Conservation (phyloP, 2,113 vertebrate genomes). For the Pomatorhinus ruficollis region DNA sequence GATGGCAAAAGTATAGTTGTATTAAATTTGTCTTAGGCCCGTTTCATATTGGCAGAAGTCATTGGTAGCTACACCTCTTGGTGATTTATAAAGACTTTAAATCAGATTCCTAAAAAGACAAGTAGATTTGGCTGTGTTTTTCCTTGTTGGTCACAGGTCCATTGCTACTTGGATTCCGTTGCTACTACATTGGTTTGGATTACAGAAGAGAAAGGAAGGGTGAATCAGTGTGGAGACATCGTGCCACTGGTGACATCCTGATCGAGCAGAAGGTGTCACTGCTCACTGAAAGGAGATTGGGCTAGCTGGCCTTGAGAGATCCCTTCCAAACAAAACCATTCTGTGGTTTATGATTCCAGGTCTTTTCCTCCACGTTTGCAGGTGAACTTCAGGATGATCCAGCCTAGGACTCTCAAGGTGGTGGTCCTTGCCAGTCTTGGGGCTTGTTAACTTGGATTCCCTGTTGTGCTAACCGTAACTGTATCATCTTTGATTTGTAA, state of each 20-base stretch:
- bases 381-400: background rate
- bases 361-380: background rate
- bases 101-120: background rate
- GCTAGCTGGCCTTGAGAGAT: background rate
- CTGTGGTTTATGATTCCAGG: background rate
- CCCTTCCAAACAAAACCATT: background rate
- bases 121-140: background rate
- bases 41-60: background rate
- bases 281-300: background rate
- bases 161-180: background rate
- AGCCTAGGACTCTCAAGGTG: background rate
- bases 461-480: background rate
- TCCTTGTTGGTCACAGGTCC: background rate
- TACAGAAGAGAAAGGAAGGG: background rate
- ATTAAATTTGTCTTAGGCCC: background rate
- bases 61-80: background rate
- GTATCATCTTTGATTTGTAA: background rate
- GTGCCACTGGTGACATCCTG: no score
- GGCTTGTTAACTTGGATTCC: background rate
- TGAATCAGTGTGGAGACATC: rapidly evolving
- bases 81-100: background rate
- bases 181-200: background rate
- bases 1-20: background rate
- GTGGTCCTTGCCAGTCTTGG: background rate
- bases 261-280: background rate